Conservation (phyloP, 2,797 vertebrate species). For the Mus minutoides region DNA sequence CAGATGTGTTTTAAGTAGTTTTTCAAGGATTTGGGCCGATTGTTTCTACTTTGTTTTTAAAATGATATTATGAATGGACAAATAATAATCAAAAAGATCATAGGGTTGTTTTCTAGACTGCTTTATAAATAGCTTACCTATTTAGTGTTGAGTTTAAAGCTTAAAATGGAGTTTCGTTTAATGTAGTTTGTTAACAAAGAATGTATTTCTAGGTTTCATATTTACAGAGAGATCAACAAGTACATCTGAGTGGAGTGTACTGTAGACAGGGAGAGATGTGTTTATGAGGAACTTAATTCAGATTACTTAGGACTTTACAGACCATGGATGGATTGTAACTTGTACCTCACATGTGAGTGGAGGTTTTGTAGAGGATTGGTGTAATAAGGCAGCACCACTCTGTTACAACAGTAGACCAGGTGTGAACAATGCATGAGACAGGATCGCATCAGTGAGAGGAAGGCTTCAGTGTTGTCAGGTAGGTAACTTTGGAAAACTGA, state of each 20-base stretch:
- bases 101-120: neutral
- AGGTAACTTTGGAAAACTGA: neutral
- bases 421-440: neutral
- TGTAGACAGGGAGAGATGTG: neutral
- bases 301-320: neutral
- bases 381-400: neutral
- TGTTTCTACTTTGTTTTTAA: neutral
- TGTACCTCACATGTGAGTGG: neutral
- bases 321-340: neutral
- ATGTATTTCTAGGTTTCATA: neutral
- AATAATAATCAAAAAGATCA: neutral
- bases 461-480: neutral
- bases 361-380: neutral
- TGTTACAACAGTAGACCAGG: neutral
- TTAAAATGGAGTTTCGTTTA: neutral
- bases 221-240: neutral
- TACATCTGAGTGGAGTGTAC: neutral
- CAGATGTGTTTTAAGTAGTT: neutral
- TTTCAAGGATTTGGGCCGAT: neutral
- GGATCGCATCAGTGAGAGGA: neutral
- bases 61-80: slow-evolving; percentile 10
- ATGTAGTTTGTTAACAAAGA: neutral
- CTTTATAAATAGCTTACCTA: neutral
- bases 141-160: neutral
- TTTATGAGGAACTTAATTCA: neutral